A percentile compares a stretch with the other conserved stretches of the same genome.
Conservation (phyloP, 2,113 vertebrate genomes). For the Phrynocephalus versicolor region DNA sequence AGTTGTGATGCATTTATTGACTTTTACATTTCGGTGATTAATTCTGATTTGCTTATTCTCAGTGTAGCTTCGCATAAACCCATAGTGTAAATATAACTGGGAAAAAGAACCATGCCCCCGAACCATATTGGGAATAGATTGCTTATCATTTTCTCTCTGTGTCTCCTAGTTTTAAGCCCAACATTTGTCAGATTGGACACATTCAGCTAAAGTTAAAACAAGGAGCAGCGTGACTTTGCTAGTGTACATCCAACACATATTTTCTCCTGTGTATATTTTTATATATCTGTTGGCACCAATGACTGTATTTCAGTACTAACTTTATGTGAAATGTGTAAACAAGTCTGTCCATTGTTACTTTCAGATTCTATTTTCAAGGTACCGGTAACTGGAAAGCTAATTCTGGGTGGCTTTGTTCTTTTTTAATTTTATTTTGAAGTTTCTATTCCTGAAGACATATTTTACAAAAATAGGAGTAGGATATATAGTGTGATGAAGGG, state of each 20-base stretch:
- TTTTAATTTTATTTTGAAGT: slow-evolving; percentile 66
- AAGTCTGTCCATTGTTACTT: not conserved
- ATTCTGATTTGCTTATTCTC: no score
- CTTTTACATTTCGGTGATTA: no score
- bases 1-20: no score
- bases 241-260: not conserved
- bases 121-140: not conserved
- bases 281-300: not conserved
- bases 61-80: no score
- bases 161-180: not conserved
- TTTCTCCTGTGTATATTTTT: not conserved
- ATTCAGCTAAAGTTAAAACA: not conserved
- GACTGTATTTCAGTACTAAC: no score
- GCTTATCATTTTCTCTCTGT: not conserved
- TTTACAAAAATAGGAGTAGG: slow-evolving; percentile 73
- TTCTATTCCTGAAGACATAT: slow-evolving; percentile 78
- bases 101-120: not conserved
- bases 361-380: not conserved
- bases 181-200: not conserved
- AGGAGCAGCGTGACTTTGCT: not conserved
- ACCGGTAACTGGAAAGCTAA: no score
- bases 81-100: not conserved
- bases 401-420: not conserved
- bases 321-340: not conserved
- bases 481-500: slow-evolving; percentile 76